Base-by-base conservation (phyloP, 2,113 vertebrate species). In the Polypterus bichir region DNA sequence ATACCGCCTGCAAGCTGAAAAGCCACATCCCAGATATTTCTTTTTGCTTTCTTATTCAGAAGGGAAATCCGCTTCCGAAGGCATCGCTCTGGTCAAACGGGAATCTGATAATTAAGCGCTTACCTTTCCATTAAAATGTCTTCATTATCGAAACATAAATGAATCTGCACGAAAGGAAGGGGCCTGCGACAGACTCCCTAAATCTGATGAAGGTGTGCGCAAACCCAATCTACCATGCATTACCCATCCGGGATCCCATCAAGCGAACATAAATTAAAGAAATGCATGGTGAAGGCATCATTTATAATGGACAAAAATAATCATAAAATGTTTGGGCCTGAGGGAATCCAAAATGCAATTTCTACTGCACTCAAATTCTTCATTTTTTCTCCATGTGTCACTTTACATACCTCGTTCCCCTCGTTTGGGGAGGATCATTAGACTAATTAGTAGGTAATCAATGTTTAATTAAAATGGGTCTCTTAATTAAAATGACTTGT, bases 391-490 rank as follows among this genome's bases (percentile, higher is more conserved):
- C 65, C 60, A 49, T 61, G 73, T 79, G 73, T 74, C 77, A 73
- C 69, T 71, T 67, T 66, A 62, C 51, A 62, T 76, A 79, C 76
- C 71, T 76, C 64, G 65, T 74, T 65, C 68, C 66, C 61, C 74
- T 75, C 79, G 85, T 86, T 86, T 86, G 79, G 81, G 84, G 88
- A 86, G 79, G 77, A 88, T 91, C 86, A 88, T 84, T 85, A 79
- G 79, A 79, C 83, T 90, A 91, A 93, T 93, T 88, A 91, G 85
- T 83, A 81, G 79, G 78, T 88, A 88, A 91, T 92, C 88, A 81
- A 90, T 90, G 86, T 89, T 92, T 92, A 88, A 92, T 94, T 92
- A 91, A 91, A 90, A 86, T 71, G 66, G 78, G 76, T 74, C 78
- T 81, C 82, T 88, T 88, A 88, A 90, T 91, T 87, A 84, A 78